Evolutionary conservation across 2,797 vertebrate genomes (phyloP).

Genomic region (Borostomias antarcticus): DNA sequence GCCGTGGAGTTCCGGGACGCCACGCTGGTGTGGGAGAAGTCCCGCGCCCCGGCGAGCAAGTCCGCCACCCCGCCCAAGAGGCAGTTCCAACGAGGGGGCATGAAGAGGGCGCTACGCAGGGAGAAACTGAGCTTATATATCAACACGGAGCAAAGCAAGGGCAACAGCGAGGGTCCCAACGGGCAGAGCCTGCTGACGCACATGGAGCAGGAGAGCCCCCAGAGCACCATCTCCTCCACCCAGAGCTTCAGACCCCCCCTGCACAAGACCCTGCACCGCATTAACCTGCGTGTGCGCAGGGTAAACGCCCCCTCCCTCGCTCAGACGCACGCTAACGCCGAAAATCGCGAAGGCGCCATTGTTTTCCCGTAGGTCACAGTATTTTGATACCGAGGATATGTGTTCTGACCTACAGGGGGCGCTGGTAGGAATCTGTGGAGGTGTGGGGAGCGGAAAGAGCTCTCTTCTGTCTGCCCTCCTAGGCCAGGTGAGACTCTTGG

Average conservation of each 20-base stretch:
- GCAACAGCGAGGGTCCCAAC: constrained; percentile 59
- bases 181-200: constrained; percentile 75
- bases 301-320: constrained; percentile 53
- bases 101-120: constrained; percentile 67
- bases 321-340: not conserved
- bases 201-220: constrained; percentile 83
- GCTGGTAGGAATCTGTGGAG: constrained; percentile 80
- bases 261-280: constrained; percentile 78
- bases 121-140: constrained; percentile 79
- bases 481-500: constrained; percentile 76
- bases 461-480: constrained; percentile 81
- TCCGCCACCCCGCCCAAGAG: constrained; percentile 45
- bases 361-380: not conserved
- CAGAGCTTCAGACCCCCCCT: constrained; percentile 75
- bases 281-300: constrained; percentile 72
- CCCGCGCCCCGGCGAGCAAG: constrained; percentile 46
- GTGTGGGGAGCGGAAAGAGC: constrained; percentile 81
- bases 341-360: too few relatives aligned
- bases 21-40: constrained; percentile 80
- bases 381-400: not conserved
- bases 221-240: constrained; percentile 81
- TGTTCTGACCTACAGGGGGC: constrained; percentile 63
- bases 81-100: constrained; percentile 55
- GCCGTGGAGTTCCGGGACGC: constrained; percentile 77
- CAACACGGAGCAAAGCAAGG: constrained; percentile 67